Evolutionary conservation across 2,113 vertebrate genomes (phyloP), one percentile per base, ranked within the genome.

Genomic region (Copsychus sechellarum): DNA sequence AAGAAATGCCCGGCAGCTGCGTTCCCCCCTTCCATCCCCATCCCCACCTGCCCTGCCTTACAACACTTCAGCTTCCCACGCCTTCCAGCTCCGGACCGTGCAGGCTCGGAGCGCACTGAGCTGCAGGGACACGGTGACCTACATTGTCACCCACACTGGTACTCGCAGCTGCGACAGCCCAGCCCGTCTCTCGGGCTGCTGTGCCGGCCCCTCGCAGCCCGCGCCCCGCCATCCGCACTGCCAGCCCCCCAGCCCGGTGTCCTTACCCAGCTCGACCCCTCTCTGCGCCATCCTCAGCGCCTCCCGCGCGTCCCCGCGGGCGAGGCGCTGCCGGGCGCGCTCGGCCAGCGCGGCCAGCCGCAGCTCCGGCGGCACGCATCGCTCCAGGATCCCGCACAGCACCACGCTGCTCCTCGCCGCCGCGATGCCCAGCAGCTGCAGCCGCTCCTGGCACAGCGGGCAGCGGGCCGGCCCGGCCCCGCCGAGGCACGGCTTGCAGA

Each of bases 401-500:
- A 99, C 72, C 15, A 99, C 98, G 96, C 98, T 98, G 95, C 98
- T 97, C 81, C 92, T 96, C 28, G 64, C 71, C 71, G 58, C 78
- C 28, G 77, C 96, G 47, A 94, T 90, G 47, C 98, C 98, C 50
- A 67, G 92, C 57, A 95, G 96, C 92, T 96, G 97, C 31, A 98
- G 60, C 69, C 95, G 94, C 42, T 98, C 97, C 36, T 94, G 97
- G 96, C 99, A 99, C 12, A 96, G 45, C 22, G 97, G 98, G 82
- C 99, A 99, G 86, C 93, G 97, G 56, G 97, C 36, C 23, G 96
- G 97, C 31, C 97, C 90, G 90, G 61, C 88, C 15, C 82, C 94
- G 21, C 87, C 97, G 22, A 98, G 94, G 95, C 99, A 99, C 15
- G 98, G 83, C 72, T 98, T 97, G 95, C 99, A 99, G 86, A 98